phyloP scores from a whole-genome alignment of 2,797 vertebrate genomes.

The Oryzias dopingdopingensis region DNA sequence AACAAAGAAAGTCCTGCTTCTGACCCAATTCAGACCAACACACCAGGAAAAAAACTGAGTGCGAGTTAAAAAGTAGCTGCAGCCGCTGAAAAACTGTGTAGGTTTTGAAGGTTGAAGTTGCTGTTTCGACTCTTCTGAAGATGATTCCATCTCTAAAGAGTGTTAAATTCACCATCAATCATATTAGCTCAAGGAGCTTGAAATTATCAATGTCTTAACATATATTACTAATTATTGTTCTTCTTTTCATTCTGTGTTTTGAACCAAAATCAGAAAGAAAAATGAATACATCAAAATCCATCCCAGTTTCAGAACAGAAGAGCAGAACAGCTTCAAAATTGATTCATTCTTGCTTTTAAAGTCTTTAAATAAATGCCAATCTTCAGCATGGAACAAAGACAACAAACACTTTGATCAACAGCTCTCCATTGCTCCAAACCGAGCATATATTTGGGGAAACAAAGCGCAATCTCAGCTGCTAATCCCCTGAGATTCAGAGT shows the following conservation, averaged over 20 bases:
- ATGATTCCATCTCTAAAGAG: not conserved
- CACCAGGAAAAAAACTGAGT: not conserved
- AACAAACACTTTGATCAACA: slow-evolving; percentile 66
- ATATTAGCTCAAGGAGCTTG: not conserved
- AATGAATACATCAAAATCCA: slow-evolving; percentile 34
- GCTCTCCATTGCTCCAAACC: slow-evolving; percentile 54
- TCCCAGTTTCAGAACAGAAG: slow-evolving; percentile 10
- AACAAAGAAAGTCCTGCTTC: too few species aligned
- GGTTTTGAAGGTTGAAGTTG: not conserved
- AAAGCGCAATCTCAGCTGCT: slow-evolving; percentile 76
- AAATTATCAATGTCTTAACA: slow-evolving; percentile 7
- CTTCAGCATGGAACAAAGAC: slow-evolving; percentile 31
- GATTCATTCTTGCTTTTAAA: slow-evolving; percentile 17
- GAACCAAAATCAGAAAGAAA: slow-evolving; percentile 10
- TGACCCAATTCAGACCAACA: not conserved
- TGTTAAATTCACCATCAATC: slow-evolving; percentile 4
- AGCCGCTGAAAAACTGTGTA: not conserved
- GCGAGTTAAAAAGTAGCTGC: not conserved
- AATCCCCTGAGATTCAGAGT: slow-evolving; percentile 75
- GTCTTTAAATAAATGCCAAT: slow-evolving; percentile 45
- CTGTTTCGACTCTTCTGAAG: not conserved
- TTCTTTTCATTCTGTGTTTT: slow-evolving; percentile 4
- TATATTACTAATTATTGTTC: slow-evolving; percentile 4
- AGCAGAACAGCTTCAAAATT: slow-evolving; percentile 23
- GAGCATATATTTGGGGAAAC: slow-evolving; percentile 72